Evolutionary conservation across 2,113 vertebrate genomes (phyloP).

Genomic region (Tonatia bakeri): DNA sequence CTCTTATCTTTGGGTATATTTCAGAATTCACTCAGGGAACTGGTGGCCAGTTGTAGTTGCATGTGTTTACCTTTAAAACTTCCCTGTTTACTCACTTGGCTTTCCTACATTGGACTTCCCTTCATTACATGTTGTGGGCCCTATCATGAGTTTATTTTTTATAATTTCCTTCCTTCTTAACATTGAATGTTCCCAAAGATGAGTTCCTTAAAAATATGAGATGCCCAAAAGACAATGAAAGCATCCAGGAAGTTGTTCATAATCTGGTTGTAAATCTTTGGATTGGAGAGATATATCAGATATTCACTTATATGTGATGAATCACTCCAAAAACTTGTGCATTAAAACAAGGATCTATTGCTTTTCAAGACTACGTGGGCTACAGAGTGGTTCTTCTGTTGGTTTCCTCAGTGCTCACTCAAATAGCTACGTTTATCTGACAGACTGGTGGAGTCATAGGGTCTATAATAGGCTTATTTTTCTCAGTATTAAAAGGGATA

Average conservation of each 20-base stretch:
- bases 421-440: background rate
- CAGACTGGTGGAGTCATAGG: background rate
- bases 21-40: background rate
- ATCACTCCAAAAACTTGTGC: background rate
- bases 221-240: background rate
- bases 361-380: background rate
- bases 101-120: background rate
- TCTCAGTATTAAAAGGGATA: background rate
- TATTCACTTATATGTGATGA: background rate
- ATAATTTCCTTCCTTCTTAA: background rate
- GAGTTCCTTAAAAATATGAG: background rate
- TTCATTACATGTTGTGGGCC: background rate
- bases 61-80: background rate
- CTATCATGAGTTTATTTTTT: background rate
- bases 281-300: background rate
- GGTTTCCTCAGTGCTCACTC: background rate
- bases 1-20: background rate
- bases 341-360: background rate
- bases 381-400: background rate
- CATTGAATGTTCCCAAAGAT: background rate
- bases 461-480: background rate
- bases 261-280: background rate
- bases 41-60: background rate
- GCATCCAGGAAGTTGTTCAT: background rate
- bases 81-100: background rate